Evolutionary conservation across 2,888 invertebrate species (phyloP).

Genomic region (Eupsilia transversa): DNA sequence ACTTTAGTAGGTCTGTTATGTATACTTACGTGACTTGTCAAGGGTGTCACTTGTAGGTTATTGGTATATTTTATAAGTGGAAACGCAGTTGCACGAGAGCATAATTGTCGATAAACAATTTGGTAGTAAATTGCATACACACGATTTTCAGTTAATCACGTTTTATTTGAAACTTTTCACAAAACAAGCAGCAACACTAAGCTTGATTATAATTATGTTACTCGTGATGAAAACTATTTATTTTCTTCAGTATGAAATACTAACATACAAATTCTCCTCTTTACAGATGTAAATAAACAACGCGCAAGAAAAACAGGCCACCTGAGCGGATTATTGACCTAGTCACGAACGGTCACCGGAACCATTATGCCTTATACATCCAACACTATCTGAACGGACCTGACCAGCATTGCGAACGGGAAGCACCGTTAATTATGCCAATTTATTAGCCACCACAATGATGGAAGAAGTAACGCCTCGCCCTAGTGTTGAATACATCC

Average conservation of each 20-base stretch:
- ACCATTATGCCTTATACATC: constrained; percentile 89
- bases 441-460: constrained; percentile 80
- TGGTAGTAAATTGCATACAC: not conserved
- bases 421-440: constrained; percentile 88
- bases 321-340: constrained; percentile 83
- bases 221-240: not conserved
- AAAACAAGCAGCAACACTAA: constrained; percentile 14
- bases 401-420: constrained; percentile 83
- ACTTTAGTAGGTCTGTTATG: not conserved
- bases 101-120: not conserved
- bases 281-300: constrained; percentile 84
- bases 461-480: constrained; percentile 90
- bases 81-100: not conserved
- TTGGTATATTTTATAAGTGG: constrained; percentile 5
- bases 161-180: not conserved
- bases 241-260: constrained; percentile 5
- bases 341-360: constrained; percentile 86
- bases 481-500: constrained; percentile 87
- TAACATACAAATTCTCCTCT: constrained; percentile 72
- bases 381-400: constrained; percentile 83
- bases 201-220: not conserved
- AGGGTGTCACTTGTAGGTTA: constrained; percentile 32
- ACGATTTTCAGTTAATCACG: not conserved
- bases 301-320: constrained; percentile 77
- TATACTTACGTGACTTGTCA: constrained; percentile 50